Conservation (phyloP, 2,113 vertebrate genomes). For the Columbina picui region DNA sequence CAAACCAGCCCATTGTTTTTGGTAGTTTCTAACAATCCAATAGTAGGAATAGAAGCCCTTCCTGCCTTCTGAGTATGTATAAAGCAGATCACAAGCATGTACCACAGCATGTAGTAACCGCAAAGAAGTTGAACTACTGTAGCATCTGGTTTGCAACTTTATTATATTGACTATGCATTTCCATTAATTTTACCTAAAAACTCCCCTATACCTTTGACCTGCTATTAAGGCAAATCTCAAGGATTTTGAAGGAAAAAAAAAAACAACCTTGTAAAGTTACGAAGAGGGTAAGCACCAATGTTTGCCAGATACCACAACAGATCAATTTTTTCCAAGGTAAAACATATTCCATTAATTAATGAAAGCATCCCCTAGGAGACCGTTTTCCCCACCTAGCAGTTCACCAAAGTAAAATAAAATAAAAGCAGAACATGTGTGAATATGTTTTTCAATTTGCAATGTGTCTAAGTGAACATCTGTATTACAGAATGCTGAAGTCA, state of each 20-base stretch:
- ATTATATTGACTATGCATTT: not conserved
- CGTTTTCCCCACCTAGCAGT: not conserved
- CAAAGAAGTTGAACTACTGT: not conserved
- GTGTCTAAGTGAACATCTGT: not conserved
- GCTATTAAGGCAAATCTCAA: not conserved
- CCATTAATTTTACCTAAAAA: not conserved
- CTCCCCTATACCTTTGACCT: not conserved
- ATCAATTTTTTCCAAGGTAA: not conserved
- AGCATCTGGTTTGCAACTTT: not conserved
- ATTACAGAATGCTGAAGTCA: not conserved
- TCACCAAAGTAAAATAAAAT: not conserved
- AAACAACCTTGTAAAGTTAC: not conserved
- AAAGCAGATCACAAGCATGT: not conserved
- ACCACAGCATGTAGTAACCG: not conserved
- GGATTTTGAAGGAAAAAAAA: not conserved
- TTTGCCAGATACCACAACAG: not conserved
- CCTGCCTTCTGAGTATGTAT: rapidly evolving
- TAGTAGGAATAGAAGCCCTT: not conserved
- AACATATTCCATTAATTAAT: not conserved
- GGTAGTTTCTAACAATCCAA: not conserved
- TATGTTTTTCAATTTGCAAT: not conserved
- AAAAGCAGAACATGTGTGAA: not conserved
- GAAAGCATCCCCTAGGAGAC: not conserved
- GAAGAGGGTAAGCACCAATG: not conserved
- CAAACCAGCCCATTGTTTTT: not conserved